A percentile compares a stretch with the other conserved stretches of the same genome.
Evolutionary conservation across 2,797 vertebrate species (phyloP).

Genomic region (Eulemur mongoz): DNA sequence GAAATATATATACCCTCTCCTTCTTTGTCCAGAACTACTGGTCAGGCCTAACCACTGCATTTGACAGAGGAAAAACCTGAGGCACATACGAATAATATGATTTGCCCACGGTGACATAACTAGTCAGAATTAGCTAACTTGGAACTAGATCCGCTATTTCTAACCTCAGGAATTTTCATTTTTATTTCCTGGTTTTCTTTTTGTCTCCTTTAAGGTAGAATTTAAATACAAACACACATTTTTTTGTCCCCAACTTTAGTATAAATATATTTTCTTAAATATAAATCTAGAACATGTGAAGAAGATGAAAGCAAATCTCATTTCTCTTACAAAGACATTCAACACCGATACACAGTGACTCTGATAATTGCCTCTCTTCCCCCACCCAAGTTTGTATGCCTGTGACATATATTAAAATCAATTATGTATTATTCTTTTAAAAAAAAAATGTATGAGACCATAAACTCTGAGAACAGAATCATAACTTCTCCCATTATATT

Average conservation of each 20-base stretch:
- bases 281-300: background rate
- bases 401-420: conserved; percentile 30
- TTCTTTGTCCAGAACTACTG: background rate
- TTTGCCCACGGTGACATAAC: background rate
- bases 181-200: conserved; percentile 32
- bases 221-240: background rate
- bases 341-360: background rate
- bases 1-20: background rate
- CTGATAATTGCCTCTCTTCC: background rate
- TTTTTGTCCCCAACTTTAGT: background rate
- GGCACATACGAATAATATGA: background rate
- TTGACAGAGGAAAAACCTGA: background rate
- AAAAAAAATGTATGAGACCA: background rate
- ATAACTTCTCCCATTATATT: conserved; percentile 11
- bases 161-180: conserved; percentile 23
- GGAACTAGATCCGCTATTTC: background rate
- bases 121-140: background rate
- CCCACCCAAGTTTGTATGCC: background rate
- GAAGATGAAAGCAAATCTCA: conserved; percentile 24
- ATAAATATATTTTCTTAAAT: conserved; percentile 29
- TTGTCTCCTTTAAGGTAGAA: background rate
- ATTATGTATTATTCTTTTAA: background rate
- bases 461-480: conserved; percentile 46
- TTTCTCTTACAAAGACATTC: background rate
- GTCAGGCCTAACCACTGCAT: background rate